Base-by-base conservation (phyloP, 2,888 invertebrate species). In the Leucophenga maculata region DNA sequence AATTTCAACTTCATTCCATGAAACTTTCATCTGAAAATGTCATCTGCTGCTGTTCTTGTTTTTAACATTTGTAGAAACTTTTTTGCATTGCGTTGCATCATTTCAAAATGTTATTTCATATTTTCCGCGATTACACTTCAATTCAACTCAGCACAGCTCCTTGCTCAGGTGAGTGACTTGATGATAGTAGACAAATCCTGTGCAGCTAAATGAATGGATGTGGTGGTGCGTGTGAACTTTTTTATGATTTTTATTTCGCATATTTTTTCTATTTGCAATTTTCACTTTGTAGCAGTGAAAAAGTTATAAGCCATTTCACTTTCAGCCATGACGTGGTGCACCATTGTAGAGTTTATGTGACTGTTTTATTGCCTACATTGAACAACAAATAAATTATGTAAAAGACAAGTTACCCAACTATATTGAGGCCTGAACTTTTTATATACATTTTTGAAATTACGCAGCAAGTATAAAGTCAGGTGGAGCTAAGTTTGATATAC, bases 311-410 rank as follows among this genome's bases (percentile, higher is more conserved):
- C 26, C 57, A n/a, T 18, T 13, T 55, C 13, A 48, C 32, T 6
- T 32, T 32, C 32, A 55, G 18, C 22, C 13, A 20, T 18, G 4
- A n/a, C 14, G 32, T 14, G 57, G 31, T 57, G 57, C 57, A 57
- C 57, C 26, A 57, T 57, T 57, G 31, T 26, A 57, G 26, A 57
- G 57, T 57, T 57, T 57, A 26, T 57, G 14, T 57, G 22, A 31
- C 31, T 31, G 14, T n/a, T 57, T 57, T 57, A 57, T 57, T 54
- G 22, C 54, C n/a, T n/a, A n/a, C n/a, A n/a, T n/a, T n/a, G n/a
- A n/a, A n/a, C n/a, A n/a, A n/a, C n/a, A n/a, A n/a, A n/a, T n/a
- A n/a, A n/a, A n/a, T n/a, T n/a, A n/a, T n/a, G 22, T 20, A 8
- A 31, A 26, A 31, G 57, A 50, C n/a, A 50, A 65, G 32, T 39